Conservation (phyloP, 37 sponge, comb jelly and placozoan species). For the Halisarca cf. caerulea region DNA sequence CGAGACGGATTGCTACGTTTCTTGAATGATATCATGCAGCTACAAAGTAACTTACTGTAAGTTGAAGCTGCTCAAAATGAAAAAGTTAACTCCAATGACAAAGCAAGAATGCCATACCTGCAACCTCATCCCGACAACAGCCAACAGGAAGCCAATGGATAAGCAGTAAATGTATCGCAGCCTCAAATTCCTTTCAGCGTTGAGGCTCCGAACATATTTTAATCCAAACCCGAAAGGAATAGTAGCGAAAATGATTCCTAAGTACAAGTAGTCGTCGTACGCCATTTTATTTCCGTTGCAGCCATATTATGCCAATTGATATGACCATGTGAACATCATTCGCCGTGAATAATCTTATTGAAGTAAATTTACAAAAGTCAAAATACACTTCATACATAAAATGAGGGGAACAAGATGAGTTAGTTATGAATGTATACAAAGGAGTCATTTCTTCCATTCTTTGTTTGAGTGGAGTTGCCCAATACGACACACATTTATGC, state of each 20-base stretch:
- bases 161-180: constrained; percentile 1
- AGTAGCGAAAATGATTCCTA: not conserved
- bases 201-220: not conserved
- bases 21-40: no score
- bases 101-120: not conserved
- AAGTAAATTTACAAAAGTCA: no score
- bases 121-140: not conserved
- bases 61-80: not conserved
- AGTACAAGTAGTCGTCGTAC: constrained; percentile 31
- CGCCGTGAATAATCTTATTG: no score
- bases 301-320: not conserved
- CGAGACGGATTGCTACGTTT: no score
- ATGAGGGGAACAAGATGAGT: no score
- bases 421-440: no score
- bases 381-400: no score
- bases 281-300: not conserved
- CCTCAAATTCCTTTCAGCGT: not conserved
- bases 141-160: not conserved
- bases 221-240: constrained; percentile 9
- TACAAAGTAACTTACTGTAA: not conserved
- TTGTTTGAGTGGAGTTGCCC: no score
- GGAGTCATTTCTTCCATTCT: no score
- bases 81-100: not conserved
- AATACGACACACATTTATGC: no score
- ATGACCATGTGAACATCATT: no score